These are phyloP conservation scores for Leucopternis melanops DNA, from an alignment of 2,113 vertebrate species.

Conservation along the genomic window DNA sequence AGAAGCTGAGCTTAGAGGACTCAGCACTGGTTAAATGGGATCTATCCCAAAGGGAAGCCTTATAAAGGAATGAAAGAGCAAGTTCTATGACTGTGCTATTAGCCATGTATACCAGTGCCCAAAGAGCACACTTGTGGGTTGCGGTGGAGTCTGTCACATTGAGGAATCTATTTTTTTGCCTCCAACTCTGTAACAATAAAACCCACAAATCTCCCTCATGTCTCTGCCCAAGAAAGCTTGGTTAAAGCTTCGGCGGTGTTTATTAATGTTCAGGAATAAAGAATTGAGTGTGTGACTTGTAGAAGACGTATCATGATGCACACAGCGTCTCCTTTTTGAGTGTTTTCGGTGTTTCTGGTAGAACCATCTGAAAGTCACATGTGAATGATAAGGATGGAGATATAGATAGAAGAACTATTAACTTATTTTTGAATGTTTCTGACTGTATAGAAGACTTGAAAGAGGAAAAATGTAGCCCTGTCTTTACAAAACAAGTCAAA, in stretches of 20 bases:
- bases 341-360: background rate
- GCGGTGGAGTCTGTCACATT: background rate
- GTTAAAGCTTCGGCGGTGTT: background rate
- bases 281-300: background rate
- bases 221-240: background rate
- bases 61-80: background rate
- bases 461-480: background rate
- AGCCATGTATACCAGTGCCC: background rate
- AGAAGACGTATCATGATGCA: background rate
- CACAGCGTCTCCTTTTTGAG: background rate
- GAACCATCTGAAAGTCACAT: background rate
- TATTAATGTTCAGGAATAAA: background rate
- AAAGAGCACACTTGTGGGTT: background rate
- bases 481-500: background rate
- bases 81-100: background rate
- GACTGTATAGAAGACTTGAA: background rate
- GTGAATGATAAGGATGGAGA: background rate
- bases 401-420: background rate
- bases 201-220: background rate
- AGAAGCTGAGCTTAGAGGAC: background rate
- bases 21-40: background rate
- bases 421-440: background rate
- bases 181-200: background rate
- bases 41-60: background rate
- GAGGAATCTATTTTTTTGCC: background rate